Percentiles rank a stretch among this genome's conserved stretches.
Evolutionary conservation across 2,888 invertebrate genomes (phyloP).

Genomic region (Thumatha senex): DNA sequence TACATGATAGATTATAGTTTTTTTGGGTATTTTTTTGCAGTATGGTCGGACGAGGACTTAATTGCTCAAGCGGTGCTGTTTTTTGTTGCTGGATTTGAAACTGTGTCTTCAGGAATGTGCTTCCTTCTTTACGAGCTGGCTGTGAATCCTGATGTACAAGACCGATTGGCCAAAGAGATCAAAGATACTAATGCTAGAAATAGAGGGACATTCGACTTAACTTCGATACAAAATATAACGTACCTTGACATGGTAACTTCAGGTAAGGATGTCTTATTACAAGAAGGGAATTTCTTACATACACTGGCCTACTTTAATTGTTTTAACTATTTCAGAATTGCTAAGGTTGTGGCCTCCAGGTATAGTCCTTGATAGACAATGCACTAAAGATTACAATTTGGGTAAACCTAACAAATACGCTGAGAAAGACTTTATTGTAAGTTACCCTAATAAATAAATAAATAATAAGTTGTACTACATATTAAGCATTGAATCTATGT

Average conservation of each 20-base stretch:
- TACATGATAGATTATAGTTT: too few species aligned
- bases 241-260: slow-evolving; percentile 76
- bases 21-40: slow-evolving; percentile 28
- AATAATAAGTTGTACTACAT: background rate
- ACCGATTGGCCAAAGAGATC: slow-evolving; percentile 50
- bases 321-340: slow-evolving; percentile 47
- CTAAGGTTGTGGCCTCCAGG: slow-evolving; percentile 60
- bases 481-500: too few species aligned
- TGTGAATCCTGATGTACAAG: slow-evolving; percentile 50
- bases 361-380: slow-evolving; percentile 66
- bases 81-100: slow-evolving; percentile 81
- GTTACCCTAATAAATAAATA: slow-evolving; percentile 17
- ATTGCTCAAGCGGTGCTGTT: slow-evolving; percentile 73
- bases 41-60: slow-evolving; percentile 62
- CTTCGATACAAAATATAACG: slow-evolving; percentile 42
- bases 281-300: background rate
- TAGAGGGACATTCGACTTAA: slow-evolving; percentile 70
- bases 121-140: slow-evolving; percentile 53
- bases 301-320: background rate
- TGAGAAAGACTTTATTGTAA: slow-evolving; percentile 54
- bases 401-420: slow-evolving; percentile 53
- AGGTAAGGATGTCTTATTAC: slow-evolving; percentile 32
- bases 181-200: slow-evolving; percentile 42
- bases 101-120: slow-evolving; percentile 44
- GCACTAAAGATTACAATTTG: slow-evolving; percentile 75